Evolutionary conservation across 2,888 invertebrate genomes (phyloP).

Genomic region (Standfussiana lucernea): DNA sequence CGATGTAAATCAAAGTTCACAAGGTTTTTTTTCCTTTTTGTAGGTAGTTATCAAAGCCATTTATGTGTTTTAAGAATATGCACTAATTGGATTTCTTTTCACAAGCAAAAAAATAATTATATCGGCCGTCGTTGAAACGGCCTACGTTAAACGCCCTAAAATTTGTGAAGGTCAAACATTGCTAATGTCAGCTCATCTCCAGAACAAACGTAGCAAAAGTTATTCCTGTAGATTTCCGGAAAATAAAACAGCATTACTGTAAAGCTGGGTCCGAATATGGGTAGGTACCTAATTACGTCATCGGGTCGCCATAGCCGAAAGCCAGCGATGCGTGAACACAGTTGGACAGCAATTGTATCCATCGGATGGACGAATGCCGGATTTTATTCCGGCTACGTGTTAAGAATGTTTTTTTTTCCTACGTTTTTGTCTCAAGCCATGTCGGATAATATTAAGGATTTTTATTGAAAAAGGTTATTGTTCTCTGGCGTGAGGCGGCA

Average conservation of each 20-base stretch:
- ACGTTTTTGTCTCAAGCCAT: constrained; percentile 60
- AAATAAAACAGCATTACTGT: constrained; percentile 63
- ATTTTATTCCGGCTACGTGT: constrained; percentile 74
- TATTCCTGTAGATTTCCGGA: constrained; percentile 54
- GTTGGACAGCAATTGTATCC: constrained; percentile 70
- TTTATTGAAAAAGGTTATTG: constrained; percentile 71
- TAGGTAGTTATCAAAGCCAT: constrained; percentile 26
- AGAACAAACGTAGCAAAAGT: constrained; percentile 51
- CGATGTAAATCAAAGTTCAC: constrained; percentile 33
- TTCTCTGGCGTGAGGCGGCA: constrained; percentile 54
- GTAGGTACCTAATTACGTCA: constrained; percentile 72
- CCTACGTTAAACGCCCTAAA: constrained; percentile 5
- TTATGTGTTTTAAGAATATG: constrained; percentile 5
- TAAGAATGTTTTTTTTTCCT: constrained; percentile 64
- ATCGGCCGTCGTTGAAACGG: not conserved
- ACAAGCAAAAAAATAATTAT: constrained; percentile 5
- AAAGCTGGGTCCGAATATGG: constrained; percentile 65
- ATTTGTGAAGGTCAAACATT: constrained; percentile 33
- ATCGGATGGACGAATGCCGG: constrained; percentile 66
- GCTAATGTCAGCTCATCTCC: constrained; percentile 41
- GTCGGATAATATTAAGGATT: constrained; percentile 67
- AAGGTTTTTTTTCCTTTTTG: not conserved
- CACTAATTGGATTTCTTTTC: constrained; percentile 34
- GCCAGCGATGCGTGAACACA: constrained; percentile 70
- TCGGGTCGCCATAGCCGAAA: constrained; percentile 65